A percentile compares a stretch with the other conserved stretches of the same genome.
phyloP scores from a whole-genome alignment of 2,888 invertebrate genomes.

The Pelosia muscerda region DNA sequence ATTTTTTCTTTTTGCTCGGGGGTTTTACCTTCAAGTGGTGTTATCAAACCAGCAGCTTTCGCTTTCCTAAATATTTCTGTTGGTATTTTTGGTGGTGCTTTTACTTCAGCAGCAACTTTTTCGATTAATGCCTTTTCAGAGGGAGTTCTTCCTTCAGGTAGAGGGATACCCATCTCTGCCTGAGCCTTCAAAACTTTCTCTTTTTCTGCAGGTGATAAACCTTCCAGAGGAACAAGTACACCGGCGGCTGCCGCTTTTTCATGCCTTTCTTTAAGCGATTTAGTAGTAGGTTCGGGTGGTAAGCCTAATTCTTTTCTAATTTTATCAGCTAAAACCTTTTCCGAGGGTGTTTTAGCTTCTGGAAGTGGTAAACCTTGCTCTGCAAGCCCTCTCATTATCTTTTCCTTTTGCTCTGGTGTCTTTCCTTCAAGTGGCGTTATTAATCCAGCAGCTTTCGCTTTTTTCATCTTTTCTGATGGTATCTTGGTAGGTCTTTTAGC shows the following conservation, averaged over 20 bases:
- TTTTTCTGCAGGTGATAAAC: constrained; percentile 51
- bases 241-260: constrained; percentile 47
- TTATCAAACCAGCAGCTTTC: constrained; percentile 21
- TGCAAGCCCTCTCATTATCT: constrained; percentile 48
- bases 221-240: constrained; percentile 51
- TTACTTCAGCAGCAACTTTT: neutral
- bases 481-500: constrained; percentile 21
- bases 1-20: constrained; percentile 29
- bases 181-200: constrained; percentile 52
- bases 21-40: constrained; percentile 31
- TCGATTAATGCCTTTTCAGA: neutral
- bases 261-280: constrained; percentile 37
- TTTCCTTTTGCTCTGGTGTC: constrained; percentile 50
- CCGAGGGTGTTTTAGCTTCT: constrained; percentile 56
- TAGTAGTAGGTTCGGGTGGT: constrained; percentile 52
- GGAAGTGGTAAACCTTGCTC: constrained; percentile 55
- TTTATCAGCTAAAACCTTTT: constrained; percentile 53
- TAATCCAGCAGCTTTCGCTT: neutral
- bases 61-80: constrained; percentile 17
- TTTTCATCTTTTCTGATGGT: neutral
- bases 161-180: constrained; percentile 44
- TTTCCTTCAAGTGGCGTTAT: constrained; percentile 54
- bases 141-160: constrained; percentile 54
- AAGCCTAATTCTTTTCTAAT: constrained; percentile 51
- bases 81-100: constrained; percentile 10